phyloP scores from a whole-genome alignment of 2,888 invertebrate species.

The Stegophylla sp. region DNA sequence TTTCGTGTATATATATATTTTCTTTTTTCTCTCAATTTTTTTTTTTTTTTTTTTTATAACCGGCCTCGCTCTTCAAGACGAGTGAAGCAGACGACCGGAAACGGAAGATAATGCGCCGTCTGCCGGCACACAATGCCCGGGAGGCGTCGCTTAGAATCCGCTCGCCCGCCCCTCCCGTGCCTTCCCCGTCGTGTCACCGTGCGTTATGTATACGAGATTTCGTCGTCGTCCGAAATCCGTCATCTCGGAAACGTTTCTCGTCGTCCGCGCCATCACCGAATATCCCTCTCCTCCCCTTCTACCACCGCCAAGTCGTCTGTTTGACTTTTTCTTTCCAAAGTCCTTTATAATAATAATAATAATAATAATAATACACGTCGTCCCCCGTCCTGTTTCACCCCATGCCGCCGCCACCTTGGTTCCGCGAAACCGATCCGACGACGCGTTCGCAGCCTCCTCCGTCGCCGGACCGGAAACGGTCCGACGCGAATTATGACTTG shows the following conservation, averaged over 20 bases:
- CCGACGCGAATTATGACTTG: slow-evolving; percentile 42
- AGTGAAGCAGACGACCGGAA: slow-evolving; percentile 19
- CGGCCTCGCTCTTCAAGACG: not conserved
- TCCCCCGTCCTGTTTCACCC: too few species aligned
- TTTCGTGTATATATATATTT: too few species aligned
- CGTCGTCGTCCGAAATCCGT: not conserved
- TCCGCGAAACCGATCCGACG: not conserved
- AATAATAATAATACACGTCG: too few species aligned
- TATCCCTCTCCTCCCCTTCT: not conserved
- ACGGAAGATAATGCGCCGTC: not conserved
- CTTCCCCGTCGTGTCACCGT: too few species aligned
- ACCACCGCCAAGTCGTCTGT: too few species aligned
- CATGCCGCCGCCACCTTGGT: not conserved
- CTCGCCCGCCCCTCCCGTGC: too few species aligned
- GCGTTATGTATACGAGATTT: too few species aligned
- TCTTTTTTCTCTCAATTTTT: not conserved
- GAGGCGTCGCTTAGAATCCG: not conserved
- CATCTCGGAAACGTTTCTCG: not conserved
- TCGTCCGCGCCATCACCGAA: not conserved
- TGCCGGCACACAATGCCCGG: not conserved
- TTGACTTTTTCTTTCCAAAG: too few species aligned
- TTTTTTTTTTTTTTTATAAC: not conserved
- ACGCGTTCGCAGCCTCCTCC: not conserved
- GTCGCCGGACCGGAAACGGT: not conserved
- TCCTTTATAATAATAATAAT: too few species aligned